These are phyloP conservation scores for Phthorimaea operculella DNA, from an alignment of 1,140 invertebrate species.

Conservation along the genomic window DNA sequence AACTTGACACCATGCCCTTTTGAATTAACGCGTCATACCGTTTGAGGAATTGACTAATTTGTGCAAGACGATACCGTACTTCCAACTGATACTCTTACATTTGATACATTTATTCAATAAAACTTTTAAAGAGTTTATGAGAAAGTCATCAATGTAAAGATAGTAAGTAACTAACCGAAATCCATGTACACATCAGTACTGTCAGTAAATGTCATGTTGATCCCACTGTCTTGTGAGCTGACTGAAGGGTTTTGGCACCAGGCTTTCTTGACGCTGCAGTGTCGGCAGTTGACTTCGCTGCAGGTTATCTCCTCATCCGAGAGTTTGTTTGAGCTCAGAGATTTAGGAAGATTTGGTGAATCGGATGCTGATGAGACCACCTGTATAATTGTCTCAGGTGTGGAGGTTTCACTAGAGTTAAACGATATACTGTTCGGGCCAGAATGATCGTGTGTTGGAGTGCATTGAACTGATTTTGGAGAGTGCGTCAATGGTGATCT, in stretches of 20 bases:
- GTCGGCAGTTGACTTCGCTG: conserved; percentile 50
- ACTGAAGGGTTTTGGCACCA: conserved; percentile 74
- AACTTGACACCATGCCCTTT: too few relatives aligned
- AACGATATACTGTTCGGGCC: conserved; percentile 62
- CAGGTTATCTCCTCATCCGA: conserved; percentile 66
- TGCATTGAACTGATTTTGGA: conserved; percentile 57
- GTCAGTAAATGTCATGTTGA: conserved; percentile 78
- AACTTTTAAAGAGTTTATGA: too few relatives aligned
- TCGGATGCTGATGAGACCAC: conserved; percentile 45
- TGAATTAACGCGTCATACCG: too few relatives aligned
- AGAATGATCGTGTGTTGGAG: conserved; percentile 53
- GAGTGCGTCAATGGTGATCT: conserved; percentile 42
- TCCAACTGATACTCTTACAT: too few relatives aligned
- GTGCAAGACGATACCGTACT: too few relatives aligned
- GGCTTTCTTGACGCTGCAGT: conserved; percentile 66
- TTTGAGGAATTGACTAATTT: too few relatives aligned
- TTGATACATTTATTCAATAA: too few relatives aligned
- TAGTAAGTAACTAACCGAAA: conserved; percentile 47
- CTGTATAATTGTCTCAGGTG: conserved; percentile 65
- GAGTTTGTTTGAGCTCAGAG: conserved; percentile 60
- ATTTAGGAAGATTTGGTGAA: conserved; percentile 57
- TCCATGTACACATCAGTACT: conserved; percentile 67
- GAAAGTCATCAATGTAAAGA: too few relatives aligned
- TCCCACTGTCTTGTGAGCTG: conserved; percentile 81
- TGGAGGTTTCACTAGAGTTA: conserved; percentile 65